These are phyloP conservation scores for Nansenia antarctica DNA, from an alignment of 2,113 vertebrate species.

Conservation along the genomic window DNA sequence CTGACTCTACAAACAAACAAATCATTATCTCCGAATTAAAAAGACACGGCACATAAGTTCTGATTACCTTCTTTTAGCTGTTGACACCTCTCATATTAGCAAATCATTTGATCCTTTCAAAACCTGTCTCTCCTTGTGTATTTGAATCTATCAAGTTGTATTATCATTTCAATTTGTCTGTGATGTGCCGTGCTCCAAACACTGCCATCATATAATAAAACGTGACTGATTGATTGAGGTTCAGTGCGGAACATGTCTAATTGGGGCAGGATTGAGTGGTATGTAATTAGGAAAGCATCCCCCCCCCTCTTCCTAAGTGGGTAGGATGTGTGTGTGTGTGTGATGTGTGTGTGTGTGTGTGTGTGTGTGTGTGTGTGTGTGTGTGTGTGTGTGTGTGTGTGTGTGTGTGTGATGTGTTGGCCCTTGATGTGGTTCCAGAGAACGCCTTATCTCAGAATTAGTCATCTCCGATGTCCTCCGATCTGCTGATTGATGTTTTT, in stretches of 20 bases:
- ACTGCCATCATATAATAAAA: conserved; percentile 36
- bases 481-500: conserved; percentile 30
- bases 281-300: conserved; percentile 27
- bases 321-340: not conserved
- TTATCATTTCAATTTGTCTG: conserved; percentile 19
- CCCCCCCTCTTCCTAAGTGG: conserved; percentile 4
- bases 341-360: conserved; percentile 6
- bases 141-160: conserved; percentile 13
- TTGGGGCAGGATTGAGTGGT: conserved; percentile 46
- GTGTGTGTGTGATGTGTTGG: not conserved
- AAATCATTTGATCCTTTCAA: not conserved
- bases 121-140: not conserved
- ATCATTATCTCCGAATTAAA: not conserved
- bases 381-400: conserved; percentile 4
- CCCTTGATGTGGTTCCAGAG: conserved; percentile 24
- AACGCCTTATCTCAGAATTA: conserved; percentile 12
- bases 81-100: not conserved
- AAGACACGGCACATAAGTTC: not conserved
- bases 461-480: not conserved
- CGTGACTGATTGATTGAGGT: conserved; percentile 59
- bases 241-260: conserved; percentile 46
- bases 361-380: conserved; percentile 11
- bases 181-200: not conserved
- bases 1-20: not conserved
- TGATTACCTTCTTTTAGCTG: not conserved